These are phyloP conservation scores for Leptothorax acervorum DNA, from an alignment of 2,888 invertebrate genomes.

Conservation along the genomic window DNA sequence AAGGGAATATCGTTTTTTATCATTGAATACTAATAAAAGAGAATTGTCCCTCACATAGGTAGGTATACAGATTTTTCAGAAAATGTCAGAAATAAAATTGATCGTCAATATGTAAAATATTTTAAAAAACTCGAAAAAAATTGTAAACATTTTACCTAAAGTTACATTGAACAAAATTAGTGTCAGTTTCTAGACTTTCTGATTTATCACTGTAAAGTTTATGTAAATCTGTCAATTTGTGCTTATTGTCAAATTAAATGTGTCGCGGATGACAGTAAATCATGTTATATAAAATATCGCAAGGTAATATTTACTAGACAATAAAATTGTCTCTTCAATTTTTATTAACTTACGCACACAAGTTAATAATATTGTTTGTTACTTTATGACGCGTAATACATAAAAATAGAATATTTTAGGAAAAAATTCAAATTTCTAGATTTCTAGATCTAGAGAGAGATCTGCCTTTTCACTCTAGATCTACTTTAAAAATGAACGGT, in stretches of 20 bases:
- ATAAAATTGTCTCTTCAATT: background rate
- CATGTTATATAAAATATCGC: background rate
- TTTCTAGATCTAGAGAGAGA: background rate
- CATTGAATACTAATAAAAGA: background rate
- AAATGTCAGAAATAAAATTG: background rate
- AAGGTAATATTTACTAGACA: background rate
- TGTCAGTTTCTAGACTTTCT: background rate
- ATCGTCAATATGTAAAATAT: background rate
- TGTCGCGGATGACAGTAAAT: background rate
- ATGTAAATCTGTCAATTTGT: slow-evolving; percentile 3
- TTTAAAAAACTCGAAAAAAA: background rate
- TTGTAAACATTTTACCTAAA: slow-evolving; percentile 13
- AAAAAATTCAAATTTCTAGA: background rate
- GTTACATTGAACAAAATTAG: background rate
- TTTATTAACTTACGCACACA: background rate
- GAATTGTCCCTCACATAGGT: background rate
- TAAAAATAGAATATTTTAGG: background rate
- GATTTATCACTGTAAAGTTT: background rate
- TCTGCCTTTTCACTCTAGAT: background rate
- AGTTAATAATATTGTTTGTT: too few species aligned
- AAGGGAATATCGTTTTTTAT: background rate
- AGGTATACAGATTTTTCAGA: background rate
- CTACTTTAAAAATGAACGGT: background rate
- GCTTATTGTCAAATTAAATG: background rate
- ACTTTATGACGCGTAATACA: too few species aligned